Base-by-base conservation (phyloP, 1,140 invertebrate species). In the Pantala flavescens region DNA sequence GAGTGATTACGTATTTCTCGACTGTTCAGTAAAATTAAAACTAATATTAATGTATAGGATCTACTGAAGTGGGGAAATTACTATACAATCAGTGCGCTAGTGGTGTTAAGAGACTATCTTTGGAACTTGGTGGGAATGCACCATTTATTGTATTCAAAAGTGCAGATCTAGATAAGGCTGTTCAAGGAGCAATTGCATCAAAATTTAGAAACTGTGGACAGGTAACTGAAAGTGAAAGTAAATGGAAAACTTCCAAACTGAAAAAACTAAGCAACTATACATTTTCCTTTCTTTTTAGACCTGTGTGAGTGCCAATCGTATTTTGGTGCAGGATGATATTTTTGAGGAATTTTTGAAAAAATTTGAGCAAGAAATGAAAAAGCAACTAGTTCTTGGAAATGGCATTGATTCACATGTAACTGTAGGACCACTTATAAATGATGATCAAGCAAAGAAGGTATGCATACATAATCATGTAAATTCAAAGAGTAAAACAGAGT, bases 71-170 rank as follows among this genome's bases (percentile, higher is more conserved):
- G 71, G 94, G 95, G n/a, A 95, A 96, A 86, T 84, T 96, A 63
- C 84, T 99, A 0, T 93, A 98, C 79, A 81, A 88, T 73, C 92
- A 97, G 79, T 95, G 91, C 78, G 90, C 96, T 0, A 84, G 86
- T 21, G 94, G 93, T 7, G 88, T 99, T 36, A 99, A 99, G 83
- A 87, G 93, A 76, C 83, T 99, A 5, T 89, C 90, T 43, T 84
- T 99, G 70, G 98, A 99, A 83, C 84, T 99, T 19, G 98, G 98
- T 72, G 98, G 98, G 9, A 99, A 99, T 88, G 98, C 98, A 0
- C 96, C 98, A 0, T 98, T 98, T 79, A 97, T 99, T 78, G 94
- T 99, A 24, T 99, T 99, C 81, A 87, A 96, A 76, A 92, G 90
- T 75, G 98, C 98, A 0, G 88, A 99, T 83, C 75, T 99, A n/a